Conservation (phyloP, 2,888 invertebrate genomes). For the Melipona beecheii region DNA sequence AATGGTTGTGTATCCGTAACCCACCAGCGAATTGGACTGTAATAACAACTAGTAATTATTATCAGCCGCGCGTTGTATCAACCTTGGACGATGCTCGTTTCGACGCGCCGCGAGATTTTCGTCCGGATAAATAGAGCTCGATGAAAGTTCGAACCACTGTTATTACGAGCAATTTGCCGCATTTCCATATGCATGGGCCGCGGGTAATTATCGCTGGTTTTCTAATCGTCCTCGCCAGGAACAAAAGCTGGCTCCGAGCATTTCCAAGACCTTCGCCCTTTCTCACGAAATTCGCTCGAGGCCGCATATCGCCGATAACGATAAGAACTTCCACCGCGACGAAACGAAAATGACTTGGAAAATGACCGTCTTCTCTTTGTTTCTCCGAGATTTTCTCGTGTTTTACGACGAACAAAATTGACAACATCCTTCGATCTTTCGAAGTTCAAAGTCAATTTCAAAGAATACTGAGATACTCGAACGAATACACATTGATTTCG, state of each 20-base stretch:
- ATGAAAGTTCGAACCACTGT: slow-evolving; percentile 52
- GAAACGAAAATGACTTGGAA: neutral
- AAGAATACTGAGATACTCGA: too few species aligned
- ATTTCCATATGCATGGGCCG: slow-evolving; percentile 34
- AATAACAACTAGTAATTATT: slow-evolving; percentile 71
- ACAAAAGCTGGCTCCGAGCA: neutral
- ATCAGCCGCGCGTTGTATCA: slow-evolving; percentile 54
- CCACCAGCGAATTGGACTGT: slow-evolving; percentile 71
- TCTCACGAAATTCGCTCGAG: neutral
- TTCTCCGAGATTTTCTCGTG: too few species aligned
- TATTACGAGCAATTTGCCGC: slow-evolving; percentile 42
- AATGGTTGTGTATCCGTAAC: slow-evolving; percentile 68
- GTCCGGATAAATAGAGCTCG: slow-evolving; percentile 50
- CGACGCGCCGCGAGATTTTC: slow-evolving; percentile 38
- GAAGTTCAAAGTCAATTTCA: too few species aligned
- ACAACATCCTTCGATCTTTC: neutral
- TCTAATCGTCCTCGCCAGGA: slow-evolving; percentile 20
- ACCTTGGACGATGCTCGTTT: slow-evolving; percentile 32
- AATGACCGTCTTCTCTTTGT: neutral
- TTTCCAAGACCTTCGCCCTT: neutral
- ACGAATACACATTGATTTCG: too few species aligned
- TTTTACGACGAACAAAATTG: too few species aligned
- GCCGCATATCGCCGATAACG: neutral
- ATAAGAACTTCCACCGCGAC: neutral
- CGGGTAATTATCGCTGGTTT: slow-evolving; percentile 34